Conservation (phyloP, 2,888 invertebrate species). For the Timema podura region DNA sequence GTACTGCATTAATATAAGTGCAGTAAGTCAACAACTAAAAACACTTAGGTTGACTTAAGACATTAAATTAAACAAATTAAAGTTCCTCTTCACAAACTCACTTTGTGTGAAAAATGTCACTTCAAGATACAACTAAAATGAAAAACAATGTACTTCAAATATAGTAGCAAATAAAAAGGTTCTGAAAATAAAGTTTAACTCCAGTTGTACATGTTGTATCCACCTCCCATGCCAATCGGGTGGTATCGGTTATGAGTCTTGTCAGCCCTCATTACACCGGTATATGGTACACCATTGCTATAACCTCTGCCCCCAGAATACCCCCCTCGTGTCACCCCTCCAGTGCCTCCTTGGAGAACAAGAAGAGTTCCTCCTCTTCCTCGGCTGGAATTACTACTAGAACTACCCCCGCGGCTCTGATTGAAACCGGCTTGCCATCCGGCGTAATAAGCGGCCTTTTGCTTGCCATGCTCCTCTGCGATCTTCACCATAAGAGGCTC, state of each 20-base stretch:
- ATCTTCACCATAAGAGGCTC: constrained; percentile 81
- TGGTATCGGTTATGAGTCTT: constrained; percentile 35
- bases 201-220: constrained; percentile 37
- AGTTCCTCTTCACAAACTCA: too few relatives aligned
- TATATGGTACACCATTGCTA: constrained; percentile 17
- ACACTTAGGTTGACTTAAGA: too few relatives aligned
- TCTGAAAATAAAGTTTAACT: too few relatives aligned
- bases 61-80: too few relatives aligned
- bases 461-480: constrained; percentile 82
- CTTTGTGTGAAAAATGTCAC: too few relatives aligned
- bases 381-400: background rate
- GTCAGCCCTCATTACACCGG: constrained; percentile 33
- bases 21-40: too few relatives aligned
- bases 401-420: constrained; percentile 49
- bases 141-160: too few relatives aligned
- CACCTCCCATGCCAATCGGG: constrained; percentile 37
- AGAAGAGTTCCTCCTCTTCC: constrained; percentile 11
- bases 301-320: constrained; percentile 20
- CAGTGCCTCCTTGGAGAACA: constrained; percentile 9
- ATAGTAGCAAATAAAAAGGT: too few relatives aligned
- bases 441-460: constrained; percentile 70
- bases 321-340: background rate
- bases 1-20: too few relatives aligned
- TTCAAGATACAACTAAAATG: too few relatives aligned
- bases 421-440: constrained; percentile 66